Percentiles rank a stretch among this genome's conserved stretches.
phyloP scores from a whole-genome alignment of 1,140 invertebrate genomes.

The Platorchestia sp. region DNA sequence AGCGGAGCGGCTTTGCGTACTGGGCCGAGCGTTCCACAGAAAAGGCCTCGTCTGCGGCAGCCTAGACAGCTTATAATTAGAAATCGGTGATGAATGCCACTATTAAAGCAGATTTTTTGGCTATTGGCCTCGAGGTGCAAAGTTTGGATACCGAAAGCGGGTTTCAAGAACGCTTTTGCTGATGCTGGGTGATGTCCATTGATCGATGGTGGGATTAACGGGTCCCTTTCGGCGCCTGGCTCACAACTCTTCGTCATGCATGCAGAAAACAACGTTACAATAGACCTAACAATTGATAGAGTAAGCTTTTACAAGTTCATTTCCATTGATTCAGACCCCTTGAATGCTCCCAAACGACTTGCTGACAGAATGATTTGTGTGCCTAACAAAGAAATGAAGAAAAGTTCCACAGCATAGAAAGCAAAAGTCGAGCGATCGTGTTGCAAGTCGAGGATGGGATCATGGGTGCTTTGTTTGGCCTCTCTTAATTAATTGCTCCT shows the following conservation, averaged over 20 bases:
- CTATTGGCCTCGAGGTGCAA: constrained; percentile 12
- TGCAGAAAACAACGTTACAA: constrained; percentile 8
- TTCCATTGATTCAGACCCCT: background rate
- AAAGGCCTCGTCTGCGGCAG: constrained; percentile 16
- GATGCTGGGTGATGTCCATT: background rate
- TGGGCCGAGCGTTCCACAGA: background rate
- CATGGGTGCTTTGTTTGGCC: constrained; percentile 33
- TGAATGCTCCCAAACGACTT: background rate
- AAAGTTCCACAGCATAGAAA: background rate
- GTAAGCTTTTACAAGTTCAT: background rate
- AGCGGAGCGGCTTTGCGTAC: background rate
- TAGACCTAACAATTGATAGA: background rate
- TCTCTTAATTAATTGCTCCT: constrained; percentile 31
- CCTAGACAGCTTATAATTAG: constrained; percentile 25
- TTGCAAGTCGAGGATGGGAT: background rate
- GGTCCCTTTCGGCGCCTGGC: background rate
- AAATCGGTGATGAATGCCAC: constrained; percentile 50
- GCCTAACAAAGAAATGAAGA: background rate
- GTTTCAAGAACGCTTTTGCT: constrained; percentile 22
- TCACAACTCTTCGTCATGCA: background rate
- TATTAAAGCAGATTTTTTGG: constrained; percentile 18
- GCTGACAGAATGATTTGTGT: background rate
- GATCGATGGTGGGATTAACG: background rate
- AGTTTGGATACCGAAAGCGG: constrained; percentile 5
- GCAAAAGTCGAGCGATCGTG: constrained; percentile 1